Base-by-base conservation (phyloP, 2,113 vertebrate species). In the Microcebus griseorufus region DNA sequence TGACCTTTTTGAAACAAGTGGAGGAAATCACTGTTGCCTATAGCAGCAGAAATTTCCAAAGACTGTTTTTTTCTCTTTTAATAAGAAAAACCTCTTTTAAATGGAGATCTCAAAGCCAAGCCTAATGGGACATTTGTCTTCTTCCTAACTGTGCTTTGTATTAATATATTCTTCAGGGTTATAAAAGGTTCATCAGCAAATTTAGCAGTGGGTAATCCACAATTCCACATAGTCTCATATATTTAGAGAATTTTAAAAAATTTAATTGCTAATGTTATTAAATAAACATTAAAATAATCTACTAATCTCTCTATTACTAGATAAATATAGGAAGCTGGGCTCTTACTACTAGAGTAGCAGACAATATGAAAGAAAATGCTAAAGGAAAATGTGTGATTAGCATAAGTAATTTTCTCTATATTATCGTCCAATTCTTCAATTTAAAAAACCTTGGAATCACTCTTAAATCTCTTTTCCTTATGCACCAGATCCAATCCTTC, bases 1-100 rank as follows among this genome's bases (percentile, higher is more conserved):
- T 22, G n/a, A 93, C 81, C 18, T 82, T 95, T 92, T 70, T n/a
- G 37, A 94, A 94, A 90, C 17, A 90, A 93, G 39, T 78, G 29
- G 94, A 95, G 48, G 32, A 84, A 91, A 69, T 90, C 69, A 81
- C 9, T 42, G 5, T 81, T 96, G 72, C 17, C 70, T 34, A 16
- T 70, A 73, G 85, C 89, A 53, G 51, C n/a, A 65, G 39, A 11
- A 88, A 53, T 75, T 88, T 18, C 45, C 39, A 72, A 60, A 78
- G 9, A 45, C 3, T 72, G 10, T 13, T 89, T 22, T 67, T 95
- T 9, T 48, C 34, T 83, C 17, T 90, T 92, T 72, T 37, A 79
- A 25, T 53, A 80, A 70, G n/a, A 88, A 6, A 83, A 69, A 53
- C 27, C 18, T 83, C 25, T 79, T 81, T 93, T 75, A 90, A 96